Percentiles rank a stretch among this genome's conserved stretches.
Conservation (phyloP, 2,113 vertebrate genomes). For the Ammodytes marinus region DNA sequence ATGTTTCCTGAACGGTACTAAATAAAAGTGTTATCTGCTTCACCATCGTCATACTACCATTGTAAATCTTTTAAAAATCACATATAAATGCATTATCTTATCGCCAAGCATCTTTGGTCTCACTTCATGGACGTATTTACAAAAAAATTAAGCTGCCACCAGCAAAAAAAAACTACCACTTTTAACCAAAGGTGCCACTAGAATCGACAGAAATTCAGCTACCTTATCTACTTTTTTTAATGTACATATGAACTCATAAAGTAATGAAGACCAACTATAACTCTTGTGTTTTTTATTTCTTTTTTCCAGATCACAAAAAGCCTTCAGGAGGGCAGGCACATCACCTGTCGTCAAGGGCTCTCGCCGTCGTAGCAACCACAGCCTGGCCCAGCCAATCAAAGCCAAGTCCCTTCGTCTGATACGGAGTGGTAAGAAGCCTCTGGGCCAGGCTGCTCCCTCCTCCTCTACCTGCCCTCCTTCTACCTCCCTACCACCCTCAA, state of each 20-base stretch:
- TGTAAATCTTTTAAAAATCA: too few relatives aligned
- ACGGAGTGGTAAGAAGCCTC: background rate
- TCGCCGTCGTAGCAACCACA: constrained; percentile 58
- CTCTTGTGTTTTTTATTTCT: constrained; percentile 10
- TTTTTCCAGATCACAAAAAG: constrained; percentile 64
- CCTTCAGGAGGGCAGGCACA: constrained; percentile 58
- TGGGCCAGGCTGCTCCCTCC: background rate
- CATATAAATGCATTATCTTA: too few relatives aligned
- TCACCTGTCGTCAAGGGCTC: constrained; percentile 58
- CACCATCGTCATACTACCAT: too few relatives aligned
- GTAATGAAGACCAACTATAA: background rate
- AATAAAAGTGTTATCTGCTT: too few relatives aligned
- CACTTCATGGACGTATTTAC: too few relatives aligned
- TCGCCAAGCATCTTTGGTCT: too few relatives aligned
- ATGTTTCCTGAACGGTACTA: too few relatives aligned
- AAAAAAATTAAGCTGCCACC: too few relatives aligned
- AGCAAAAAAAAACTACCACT: too few relatives aligned
- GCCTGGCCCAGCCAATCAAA: constrained; percentile 40
- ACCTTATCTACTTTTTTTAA: too few relatives aligned
- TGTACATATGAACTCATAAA: background rate
- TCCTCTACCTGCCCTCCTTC: constrained; percentile 14
- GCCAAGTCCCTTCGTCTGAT: constrained; percentile 61
- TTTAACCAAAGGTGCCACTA: too few relatives aligned
- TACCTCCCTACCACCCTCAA: background rate
- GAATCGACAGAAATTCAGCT: too few relatives aligned